These are phyloP conservation scores for Hemiscyllium ocellatum DNA, from an alignment of 2,113 vertebrate genomes.

Conservation along the genomic window DNA sequence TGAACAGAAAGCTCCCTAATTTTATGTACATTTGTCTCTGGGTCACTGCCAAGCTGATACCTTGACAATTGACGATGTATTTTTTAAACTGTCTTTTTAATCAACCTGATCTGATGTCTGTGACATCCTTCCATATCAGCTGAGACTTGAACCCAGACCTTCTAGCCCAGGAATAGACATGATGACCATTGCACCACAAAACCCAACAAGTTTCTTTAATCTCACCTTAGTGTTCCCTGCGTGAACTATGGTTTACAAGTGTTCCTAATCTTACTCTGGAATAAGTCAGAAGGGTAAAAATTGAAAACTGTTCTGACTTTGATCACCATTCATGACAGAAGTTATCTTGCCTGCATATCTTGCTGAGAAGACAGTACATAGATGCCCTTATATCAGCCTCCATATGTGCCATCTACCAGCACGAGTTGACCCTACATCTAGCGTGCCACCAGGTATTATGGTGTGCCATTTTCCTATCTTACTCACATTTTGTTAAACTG, in stretches of 20 bases:
- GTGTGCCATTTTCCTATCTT: background rate
- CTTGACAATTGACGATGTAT: background rate
- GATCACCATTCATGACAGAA: background rate
- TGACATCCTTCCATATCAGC: no score
- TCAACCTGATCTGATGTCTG: no score
- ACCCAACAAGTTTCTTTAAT: no score
- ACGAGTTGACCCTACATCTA: background rate
- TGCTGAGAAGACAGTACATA: background rate
- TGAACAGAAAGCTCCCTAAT: background rate
- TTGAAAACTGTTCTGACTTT: background rate
- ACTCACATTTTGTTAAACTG: background rate
- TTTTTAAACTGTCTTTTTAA: no score
- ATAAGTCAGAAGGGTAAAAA: background rate
- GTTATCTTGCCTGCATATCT: background rate
- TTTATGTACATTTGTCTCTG: background rate
- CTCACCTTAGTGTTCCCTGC: background rate
- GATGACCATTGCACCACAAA: no score
- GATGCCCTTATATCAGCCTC: background rate
- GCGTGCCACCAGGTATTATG: background rate
- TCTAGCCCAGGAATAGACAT: no score
- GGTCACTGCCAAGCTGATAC: background rate
- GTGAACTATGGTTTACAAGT: background rate
- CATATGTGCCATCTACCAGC: background rate
- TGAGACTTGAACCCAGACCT: no score
- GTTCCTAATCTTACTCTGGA: background rate